Conservation (phyloP, 1,140 invertebrate species). For the Lordiphosa mommai region DNA sequence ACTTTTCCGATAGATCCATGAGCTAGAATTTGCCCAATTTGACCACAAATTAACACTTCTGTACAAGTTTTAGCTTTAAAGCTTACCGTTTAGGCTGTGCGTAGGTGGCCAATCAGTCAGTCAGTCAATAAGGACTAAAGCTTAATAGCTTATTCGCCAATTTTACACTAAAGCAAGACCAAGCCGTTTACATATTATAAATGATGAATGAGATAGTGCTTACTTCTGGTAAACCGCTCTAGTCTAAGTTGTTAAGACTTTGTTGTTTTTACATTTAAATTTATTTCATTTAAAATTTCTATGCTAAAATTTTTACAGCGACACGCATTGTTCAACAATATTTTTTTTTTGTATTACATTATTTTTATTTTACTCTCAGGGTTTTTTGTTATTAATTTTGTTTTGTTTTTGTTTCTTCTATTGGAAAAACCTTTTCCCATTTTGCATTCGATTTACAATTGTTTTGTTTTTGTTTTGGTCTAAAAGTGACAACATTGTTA, state of each 20-base stretch:
- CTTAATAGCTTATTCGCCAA: no score
- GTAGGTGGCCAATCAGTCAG: no score
- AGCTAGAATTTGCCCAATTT: no score
- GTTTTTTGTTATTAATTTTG: conserved; percentile 23
- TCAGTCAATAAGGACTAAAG: no score
- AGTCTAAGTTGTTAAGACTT: neutral
- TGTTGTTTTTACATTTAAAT: conserved; percentile 61
- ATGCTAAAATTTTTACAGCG: conserved; percentile 74
- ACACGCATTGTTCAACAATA: conserved; percentile 75
- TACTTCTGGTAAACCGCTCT: no score
- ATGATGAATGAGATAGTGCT: no score
- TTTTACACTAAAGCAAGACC: no score
- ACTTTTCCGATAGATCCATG: no score
- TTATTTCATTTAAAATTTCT: conserved; percentile 73
- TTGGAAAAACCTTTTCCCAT: conserved; percentile 3
- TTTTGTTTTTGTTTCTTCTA: neutral
- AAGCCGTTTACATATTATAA: no score
- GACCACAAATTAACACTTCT: no score
- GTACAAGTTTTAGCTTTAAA: no score
- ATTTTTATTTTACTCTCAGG: conserved; percentile 25
- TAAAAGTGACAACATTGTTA: conserved; percentile 56
- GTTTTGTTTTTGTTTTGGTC: conserved; percentile 28
- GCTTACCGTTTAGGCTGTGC: no score
- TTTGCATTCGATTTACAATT: conserved; percentile 6
- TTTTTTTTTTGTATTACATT: conserved; percentile 41